phyloP scores from a whole-genome alignment of 2,113 vertebrate species.

The Calyptommatus sinebrachiatus region DNA sequence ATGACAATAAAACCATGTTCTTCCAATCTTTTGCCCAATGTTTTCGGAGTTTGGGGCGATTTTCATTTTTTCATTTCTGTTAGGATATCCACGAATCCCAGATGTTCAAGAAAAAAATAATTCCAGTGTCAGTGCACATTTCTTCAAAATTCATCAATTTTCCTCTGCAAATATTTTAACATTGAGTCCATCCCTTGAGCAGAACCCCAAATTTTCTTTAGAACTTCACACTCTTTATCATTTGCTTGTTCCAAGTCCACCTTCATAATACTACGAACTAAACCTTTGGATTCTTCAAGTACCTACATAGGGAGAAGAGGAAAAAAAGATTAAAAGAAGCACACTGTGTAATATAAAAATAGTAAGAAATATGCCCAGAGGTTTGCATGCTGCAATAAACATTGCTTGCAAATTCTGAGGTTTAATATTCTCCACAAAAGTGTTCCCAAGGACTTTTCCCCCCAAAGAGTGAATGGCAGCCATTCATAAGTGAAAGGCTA shows the following conservation, averaged over 20 bases:
- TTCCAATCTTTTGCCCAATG: conserved; percentile 58
- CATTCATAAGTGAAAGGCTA: not conserved
- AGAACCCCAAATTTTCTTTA: conserved; percentile 95
- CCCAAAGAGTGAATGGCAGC: not conserved
- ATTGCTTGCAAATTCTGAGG: too few relatives aligned
- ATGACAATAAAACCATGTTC: conserved; percentile 53
- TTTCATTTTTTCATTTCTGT: conserved; percentile 36
- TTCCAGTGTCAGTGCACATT: conserved; percentile 57
- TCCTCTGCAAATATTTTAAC: conserved; percentile 90
- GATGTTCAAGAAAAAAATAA: conserved; percentile 53
- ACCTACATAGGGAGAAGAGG: conserved; percentile 71
- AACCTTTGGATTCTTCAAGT: conserved; percentile 92
- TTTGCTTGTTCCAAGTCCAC: conserved; percentile 90
- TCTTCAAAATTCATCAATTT: conserved; percentile 87
- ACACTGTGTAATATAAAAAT: not conserved
- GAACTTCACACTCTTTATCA: conserved; percentile 90
- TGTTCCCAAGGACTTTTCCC: not conserved
- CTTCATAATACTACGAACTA: conserved; percentile 88
- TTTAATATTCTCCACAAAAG: not conserved
- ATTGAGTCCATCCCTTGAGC: conserved; percentile 95
- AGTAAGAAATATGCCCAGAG: not conserved
- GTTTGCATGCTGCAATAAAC: not conserved
- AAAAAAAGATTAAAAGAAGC: not conserved
- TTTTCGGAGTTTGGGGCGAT: conserved; percentile 39
- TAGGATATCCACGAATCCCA: conserved; percentile 44